Conservation (phyloP, 2,888 invertebrate genomes). For the Drosophila aldrichi region DNA sequence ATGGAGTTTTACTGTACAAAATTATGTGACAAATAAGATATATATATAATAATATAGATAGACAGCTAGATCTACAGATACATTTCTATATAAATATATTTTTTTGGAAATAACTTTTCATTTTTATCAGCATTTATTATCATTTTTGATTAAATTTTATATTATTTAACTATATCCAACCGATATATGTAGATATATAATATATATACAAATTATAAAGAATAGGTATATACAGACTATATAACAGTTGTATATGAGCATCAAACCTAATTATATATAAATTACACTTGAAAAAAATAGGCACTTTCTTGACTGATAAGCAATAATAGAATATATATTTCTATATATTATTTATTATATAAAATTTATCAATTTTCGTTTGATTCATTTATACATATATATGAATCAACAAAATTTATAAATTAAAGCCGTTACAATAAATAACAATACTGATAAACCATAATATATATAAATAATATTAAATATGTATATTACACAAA, state of each 20-base stretch:
- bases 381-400: neutral
- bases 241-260: constrained; percentile 4
- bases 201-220: neutral
- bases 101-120: neutral
- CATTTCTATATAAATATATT: neutral
- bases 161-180: too few species aligned
- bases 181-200: neutral
- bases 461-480: neutral
- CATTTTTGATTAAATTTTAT: too few species aligned
- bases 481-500: too few species aligned
- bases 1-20: constrained; percentile 36
- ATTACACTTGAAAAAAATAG: constrained; percentile 15
- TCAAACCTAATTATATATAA: neutral
- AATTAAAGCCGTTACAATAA: constrained; percentile 31
- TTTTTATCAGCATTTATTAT: too few species aligned
- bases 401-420: constrained; percentile 35
- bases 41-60: neutral
- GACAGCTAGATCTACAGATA: neutral
- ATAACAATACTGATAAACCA: constrained; percentile 40
- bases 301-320: constrained; percentile 46
- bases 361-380: constrained; percentile 1
- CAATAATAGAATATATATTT: constrained; percentile 1
- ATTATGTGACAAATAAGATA: constrained; percentile 1
- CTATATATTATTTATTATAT: neutral
- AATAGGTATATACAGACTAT: constrained; percentile 12